A percentile compares a stretch with the other conserved stretches of the same genome.
Conservation (phyloP, 2,888 invertebrate species). For the Ophraella communa region DNA sequence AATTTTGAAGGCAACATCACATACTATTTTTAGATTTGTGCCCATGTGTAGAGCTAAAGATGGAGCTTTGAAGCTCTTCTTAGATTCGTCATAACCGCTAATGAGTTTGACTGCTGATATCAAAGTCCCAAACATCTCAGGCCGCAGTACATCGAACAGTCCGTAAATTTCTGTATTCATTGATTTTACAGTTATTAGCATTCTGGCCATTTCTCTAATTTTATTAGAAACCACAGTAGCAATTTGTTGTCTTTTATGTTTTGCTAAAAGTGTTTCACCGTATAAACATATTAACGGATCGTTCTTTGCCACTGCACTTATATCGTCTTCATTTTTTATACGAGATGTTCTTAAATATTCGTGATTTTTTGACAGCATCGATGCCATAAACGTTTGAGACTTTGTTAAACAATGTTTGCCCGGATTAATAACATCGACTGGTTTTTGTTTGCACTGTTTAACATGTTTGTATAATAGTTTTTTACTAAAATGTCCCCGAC, state of each 20-base stretch:
- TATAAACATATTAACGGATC: constrained; percentile 40
- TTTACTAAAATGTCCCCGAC: constrained; percentile 34
- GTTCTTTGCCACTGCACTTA: constrained; percentile 35
- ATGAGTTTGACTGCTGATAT: constrained; percentile 32
- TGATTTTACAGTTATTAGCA: constrained; percentile 28
- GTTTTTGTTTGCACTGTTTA: constrained; percentile 32
- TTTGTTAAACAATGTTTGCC: constrained; percentile 25
- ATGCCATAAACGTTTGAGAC: constrained; percentile 36
- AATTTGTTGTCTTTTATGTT: constrained; percentile 41
- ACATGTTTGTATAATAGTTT: constrained; percentile 31
- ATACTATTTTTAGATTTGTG: constrained; percentile 34
- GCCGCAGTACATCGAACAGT: constrained; percentile 33
- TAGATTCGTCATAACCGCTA: constrained; percentile 30
- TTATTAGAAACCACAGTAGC: constrained; percentile 34
- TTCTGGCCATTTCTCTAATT: constrained; percentile 39
- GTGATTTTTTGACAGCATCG: constrained; percentile 18
- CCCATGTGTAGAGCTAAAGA: constrained; percentile 37
- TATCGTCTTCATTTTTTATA: constrained; percentile 38
- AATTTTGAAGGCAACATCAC: constrained; percentile 27
- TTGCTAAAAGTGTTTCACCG: constrained; percentile 34
- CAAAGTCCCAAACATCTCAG: constrained; percentile 31
- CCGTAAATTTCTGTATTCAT: constrained; percentile 8
- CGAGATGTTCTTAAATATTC: constrained; percentile 29
- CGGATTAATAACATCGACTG: too few relatives aligned
- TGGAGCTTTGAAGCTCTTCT: constrained; percentile 32